A percentile compares a stretch with the other conserved stretches of the same genome.
Evolutionary conservation across 1,140 invertebrate species (phyloP).

Genomic region (Archivesica marissinica): DNA sequence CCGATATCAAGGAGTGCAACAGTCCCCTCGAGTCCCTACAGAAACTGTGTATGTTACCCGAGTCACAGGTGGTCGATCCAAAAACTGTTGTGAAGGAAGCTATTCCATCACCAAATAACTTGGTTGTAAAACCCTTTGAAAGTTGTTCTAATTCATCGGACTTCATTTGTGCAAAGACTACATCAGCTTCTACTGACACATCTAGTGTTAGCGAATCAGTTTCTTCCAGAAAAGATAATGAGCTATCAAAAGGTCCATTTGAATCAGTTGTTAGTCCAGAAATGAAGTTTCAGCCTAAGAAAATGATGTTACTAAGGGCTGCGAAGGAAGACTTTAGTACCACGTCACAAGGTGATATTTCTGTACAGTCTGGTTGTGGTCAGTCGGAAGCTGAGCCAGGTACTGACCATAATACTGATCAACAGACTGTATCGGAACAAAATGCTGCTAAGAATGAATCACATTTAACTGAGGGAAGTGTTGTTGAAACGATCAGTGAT

Average conservation of each 20-base stretch:
- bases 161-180: background rate
- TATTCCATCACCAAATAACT: constrained; percentile 58
- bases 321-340: constrained; percentile 12
- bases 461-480: background rate
- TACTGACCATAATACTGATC: background rate
- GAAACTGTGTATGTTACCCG: constrained; percentile 81
- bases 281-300: constrained; percentile 50
- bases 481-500: background rate
- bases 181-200: background rate
- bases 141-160: background rate
- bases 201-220: background rate
- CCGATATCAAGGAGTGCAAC: background rate
- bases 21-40: constrained; percentile 80
- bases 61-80: constrained; percentile 80
- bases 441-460: background rate
- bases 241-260: background rate
- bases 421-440: background rate
- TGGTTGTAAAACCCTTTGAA: constrained; percentile 7
- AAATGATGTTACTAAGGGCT: constrained; percentile 44
- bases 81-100: constrained; percentile 82
- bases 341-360: background rate
- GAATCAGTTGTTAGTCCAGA: constrained; percentile 14
- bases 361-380: background rate
- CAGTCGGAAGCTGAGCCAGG: background rate
- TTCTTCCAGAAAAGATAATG: background rate